Evolutionary conservation across 2,113 vertebrate genomes (phyloP).

Genomic region (Marmota monax): DNA sequence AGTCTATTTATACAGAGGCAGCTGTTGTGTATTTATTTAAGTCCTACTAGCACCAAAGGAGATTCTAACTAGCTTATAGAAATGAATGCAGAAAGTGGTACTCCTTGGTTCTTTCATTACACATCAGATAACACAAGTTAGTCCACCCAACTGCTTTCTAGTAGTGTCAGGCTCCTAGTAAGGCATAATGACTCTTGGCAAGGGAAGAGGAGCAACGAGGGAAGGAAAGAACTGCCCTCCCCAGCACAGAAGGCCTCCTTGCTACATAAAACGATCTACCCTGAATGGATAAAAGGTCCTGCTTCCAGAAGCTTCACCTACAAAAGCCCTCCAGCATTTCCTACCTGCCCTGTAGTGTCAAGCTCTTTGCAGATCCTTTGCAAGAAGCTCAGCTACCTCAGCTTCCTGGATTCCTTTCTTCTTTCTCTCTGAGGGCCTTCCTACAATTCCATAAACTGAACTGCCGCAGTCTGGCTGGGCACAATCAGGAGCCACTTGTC

Average conservation of each 20-base stretch:
- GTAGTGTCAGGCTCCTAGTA: background rate
- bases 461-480: too few species aligned
- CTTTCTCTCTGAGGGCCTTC: background rate
- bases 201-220: background rate
- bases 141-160: background rate
- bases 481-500: too few species aligned
- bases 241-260: background rate
- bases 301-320: background rate
- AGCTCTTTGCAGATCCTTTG: background rate
- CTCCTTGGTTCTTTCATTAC: conserved; percentile 25
- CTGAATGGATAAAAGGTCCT: background rate
- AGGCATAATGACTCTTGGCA: background rate
- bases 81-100: conserved; percentile 5
- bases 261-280: background rate
- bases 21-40: background rate
- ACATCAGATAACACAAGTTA: background rate
- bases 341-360: background rate
- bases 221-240: background rate
- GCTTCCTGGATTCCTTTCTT: background rate
- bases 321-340: background rate
- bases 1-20: conserved; percentile 20
- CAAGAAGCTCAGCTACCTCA: background rate
- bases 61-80: conserved; percentile 38
- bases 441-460: background rate
- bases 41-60: background rate